A percentile compares a stretch with the other conserved stretches of the same genome.
These are phyloP conservation scores for Eubasilissa splendida DNA, from an alignment of 2,888 invertebrate species.

Conservation along the genomic window DNA sequence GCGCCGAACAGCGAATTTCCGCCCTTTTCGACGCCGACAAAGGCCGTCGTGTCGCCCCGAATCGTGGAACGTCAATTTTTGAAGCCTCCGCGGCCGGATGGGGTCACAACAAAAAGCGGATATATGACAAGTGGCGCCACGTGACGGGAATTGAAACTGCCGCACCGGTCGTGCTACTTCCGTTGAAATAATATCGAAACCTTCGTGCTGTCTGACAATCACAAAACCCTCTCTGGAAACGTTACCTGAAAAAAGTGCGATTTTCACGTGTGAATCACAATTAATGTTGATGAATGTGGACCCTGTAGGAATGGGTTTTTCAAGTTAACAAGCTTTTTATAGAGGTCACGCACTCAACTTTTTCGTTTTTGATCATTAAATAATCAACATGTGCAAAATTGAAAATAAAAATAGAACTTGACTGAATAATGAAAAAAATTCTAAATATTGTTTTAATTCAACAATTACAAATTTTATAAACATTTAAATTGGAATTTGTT, in stretches of 20 bases:
- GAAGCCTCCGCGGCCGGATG: conserved; percentile 13
- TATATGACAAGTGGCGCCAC: conserved; percentile 50
- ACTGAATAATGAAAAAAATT: too few relatives aligned
- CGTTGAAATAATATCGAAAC: conserved; percentile 10
- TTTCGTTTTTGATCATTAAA: too few relatives aligned
- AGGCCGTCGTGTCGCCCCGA: not conserved
- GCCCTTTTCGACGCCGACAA: conserved; percentile 34
- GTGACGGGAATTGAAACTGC: conserved; percentile 50
- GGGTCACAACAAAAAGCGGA: conserved; percentile 43
- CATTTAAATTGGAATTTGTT: too few relatives aligned
- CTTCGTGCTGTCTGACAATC: conserved; percentile 14
- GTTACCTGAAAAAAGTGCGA: not conserved
- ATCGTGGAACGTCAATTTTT: conserved; percentile 11
- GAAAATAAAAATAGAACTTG: too few relatives aligned
- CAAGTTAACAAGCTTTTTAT: too few relatives aligned
- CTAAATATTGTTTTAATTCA: too few relatives aligned
- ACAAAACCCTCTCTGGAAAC: not conserved
- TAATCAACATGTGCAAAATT: too few relatives aligned
- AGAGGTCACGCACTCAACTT: too few relatives aligned
- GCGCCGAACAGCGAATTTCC: conserved; percentile 22
- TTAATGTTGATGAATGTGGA: not conserved
- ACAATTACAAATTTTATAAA: too few relatives aligned
- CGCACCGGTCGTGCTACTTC: conserved; percentile 33
- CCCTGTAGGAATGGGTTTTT: too few relatives aligned
- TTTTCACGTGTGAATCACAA: conserved; percentile 5